phyloP scores from a whole-genome alignment of 1,140 invertebrate species.

The Holotrichia oblita region DNA sequence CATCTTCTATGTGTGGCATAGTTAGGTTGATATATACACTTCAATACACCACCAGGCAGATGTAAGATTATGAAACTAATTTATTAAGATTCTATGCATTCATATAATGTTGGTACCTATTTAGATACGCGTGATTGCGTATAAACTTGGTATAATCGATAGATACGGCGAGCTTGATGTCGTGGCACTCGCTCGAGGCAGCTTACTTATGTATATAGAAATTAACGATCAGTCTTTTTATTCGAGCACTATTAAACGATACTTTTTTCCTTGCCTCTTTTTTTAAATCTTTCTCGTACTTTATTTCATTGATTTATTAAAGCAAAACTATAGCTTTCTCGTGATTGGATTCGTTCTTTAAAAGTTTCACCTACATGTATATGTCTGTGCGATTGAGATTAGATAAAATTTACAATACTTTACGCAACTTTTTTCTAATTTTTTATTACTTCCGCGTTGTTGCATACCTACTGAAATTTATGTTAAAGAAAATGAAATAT shows the following conservation, averaged over 20 bases:
- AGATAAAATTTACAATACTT: background rate
- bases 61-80: background rate
- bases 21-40: background rate
- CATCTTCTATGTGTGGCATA: too few species aligned
- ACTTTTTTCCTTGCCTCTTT: background rate
- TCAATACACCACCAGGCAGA: constrained; percentile 9
- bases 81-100: too few species aligned
- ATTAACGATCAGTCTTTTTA: background rate
- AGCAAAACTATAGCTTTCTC: background rate
- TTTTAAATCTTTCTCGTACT: background rate
- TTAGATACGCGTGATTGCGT: constrained; percentile 12
- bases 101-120: background rate
- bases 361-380: background rate
- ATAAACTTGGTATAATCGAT: background rate
- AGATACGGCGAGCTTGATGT: background rate
- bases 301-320: background rate
- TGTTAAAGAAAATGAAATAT: too few species aligned
- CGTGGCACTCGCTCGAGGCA: background rate
- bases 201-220: too few species aligned
- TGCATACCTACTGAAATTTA: background rate
- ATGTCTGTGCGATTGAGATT: background rate
- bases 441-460: background rate
- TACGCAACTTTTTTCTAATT: background rate
- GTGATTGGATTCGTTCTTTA: background rate
- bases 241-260: background rate